Conservation (phyloP, 2,888 invertebrate genomes). For the Plebejus argus region DNA sequence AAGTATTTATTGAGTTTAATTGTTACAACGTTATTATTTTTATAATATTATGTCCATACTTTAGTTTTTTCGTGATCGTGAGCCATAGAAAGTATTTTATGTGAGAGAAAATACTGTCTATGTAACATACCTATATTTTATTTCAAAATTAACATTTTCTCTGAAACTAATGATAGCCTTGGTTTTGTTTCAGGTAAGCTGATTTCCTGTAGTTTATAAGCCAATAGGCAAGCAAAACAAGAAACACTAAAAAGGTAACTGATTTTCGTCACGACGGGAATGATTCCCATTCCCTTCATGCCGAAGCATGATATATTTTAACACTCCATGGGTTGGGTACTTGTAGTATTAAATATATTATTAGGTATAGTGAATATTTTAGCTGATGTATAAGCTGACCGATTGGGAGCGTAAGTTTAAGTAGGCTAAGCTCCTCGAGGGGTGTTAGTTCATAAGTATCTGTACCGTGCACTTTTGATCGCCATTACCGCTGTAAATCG, state of each 20-base stretch:
- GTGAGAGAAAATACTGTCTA: too few species aligned
- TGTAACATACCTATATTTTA: too few species aligned
- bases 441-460: constrained; percentile 30
- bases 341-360: not conserved
- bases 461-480: constrained; percentile 32
- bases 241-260: not conserved
- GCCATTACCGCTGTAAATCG: constrained; percentile 36
- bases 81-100: too few species aligned
- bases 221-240: not conserved
- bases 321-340: not conserved
- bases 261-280: not conserved
- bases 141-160: not conserved
- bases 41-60: too few species aligned
- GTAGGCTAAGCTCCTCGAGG: not conserved
- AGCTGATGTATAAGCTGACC: not conserved
- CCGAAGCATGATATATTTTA: not conserved
- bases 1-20: too few species aligned
- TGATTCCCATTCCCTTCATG: too few species aligned
- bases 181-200: not conserved
- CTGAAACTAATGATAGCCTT: not conserved
- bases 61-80: too few species aligned
- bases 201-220: not conserved
- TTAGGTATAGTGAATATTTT: not conserved
- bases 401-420: not conserved
- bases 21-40: too few species aligned